Evolutionary conservation across 2,888 invertebrate species (phyloP).

Genomic region (Parasteatoda lunata): DNA sequence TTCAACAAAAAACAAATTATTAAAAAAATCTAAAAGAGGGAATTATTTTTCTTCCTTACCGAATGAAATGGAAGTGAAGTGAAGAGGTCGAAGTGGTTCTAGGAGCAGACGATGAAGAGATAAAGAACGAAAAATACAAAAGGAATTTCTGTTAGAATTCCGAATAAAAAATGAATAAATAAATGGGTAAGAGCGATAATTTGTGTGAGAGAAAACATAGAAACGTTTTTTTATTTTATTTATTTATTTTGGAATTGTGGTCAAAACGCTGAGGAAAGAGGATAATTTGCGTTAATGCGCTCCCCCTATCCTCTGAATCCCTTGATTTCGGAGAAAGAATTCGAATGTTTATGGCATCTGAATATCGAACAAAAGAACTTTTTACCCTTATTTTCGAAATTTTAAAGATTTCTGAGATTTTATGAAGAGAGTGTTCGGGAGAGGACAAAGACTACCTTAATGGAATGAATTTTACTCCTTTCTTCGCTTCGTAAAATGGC

Average conservation of each 20-base stretch:
- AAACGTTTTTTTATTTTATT: conserved; percentile 11
- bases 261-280: neutral
- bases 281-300: conserved; percentile 59
- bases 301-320: neutral
- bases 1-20: conserved; percentile 35
- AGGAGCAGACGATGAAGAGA: conserved; percentile 32
- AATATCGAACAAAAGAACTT: conserved; percentile 57
- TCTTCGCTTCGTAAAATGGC: neutral
- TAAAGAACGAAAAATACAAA: conserved; percentile 18
- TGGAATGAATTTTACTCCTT: neutral
- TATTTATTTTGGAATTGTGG: neutral
- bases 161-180: conserved; percentile 35
- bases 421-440: neutral
- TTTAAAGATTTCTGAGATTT: conserved; percentile 12
- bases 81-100: conserved; percentile 1
- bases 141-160: conserved; percentile 37
- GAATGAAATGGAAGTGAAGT: conserved; percentile 10
- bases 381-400: conserved; percentile 5
- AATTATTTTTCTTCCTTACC: conserved; percentile 6
- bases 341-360: conserved; percentile 45
- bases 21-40: conserved; percentile 24
- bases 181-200: conserved; percentile 32
- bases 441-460: conserved; percentile 26
- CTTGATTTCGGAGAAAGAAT: conserved; percentile 22
- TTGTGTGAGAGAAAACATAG: conserved; percentile 21